Percentiles rank a stretch among this genome's conserved stretches.
Conservation (phyloP, 2,888 invertebrate genomes). For the Cephalotes varians region DNA sequence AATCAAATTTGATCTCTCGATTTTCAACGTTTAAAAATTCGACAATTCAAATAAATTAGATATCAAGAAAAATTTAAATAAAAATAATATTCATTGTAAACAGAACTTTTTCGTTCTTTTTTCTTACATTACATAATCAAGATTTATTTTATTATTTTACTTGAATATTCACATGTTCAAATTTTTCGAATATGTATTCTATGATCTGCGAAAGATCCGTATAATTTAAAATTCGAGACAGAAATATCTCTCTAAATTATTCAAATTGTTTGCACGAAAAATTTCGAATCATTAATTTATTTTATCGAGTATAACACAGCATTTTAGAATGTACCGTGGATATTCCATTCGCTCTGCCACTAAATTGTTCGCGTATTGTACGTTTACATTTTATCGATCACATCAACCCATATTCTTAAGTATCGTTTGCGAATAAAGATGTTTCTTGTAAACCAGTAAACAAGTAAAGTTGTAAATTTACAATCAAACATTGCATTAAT, state of each 20-base stretch:
- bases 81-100: background rate
- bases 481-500: slow-evolving; percentile 20
- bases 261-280: background rate
- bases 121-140: background rate
- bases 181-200: background rate
- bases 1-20: background rate
- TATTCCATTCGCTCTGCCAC: slow-evolving; percentile 1
- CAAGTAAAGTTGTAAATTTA: slow-evolving; percentile 17
- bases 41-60: background rate
- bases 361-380: slow-evolving; percentile 29
- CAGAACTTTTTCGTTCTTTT: background rate
- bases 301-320: background rate
- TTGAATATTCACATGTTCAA: background rate
- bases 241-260: background rate
- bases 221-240: background rate
- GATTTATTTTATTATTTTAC: background rate
- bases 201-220: background rate
- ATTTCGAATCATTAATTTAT: background rate
- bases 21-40: background rate
- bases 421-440: background rate
- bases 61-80: background rate
- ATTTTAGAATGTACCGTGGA: background rate
- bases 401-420: slow-evolving; percentile 45
- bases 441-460: slow-evolving; percentile 34
- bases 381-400: slow-evolving; percentile 42